phyloP scores from a whole-genome alignment of 2,113 vertebrate species.

The Sinosuthora webbiana region DNA sequence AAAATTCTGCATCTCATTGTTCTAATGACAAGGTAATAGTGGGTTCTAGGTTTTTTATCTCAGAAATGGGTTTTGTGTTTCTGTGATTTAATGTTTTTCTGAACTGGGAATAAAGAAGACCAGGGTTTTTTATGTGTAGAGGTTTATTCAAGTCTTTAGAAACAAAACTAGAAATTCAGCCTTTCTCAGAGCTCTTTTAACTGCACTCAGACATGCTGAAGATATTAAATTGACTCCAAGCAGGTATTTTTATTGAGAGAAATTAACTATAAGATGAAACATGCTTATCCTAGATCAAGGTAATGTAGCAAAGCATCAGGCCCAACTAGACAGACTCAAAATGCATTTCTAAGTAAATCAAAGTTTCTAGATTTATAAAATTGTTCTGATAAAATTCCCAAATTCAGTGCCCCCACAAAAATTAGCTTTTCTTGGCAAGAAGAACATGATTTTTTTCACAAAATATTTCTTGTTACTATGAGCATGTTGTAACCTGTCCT shows the following conservation, averaged over 20 bases:
- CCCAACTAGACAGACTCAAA: background rate
- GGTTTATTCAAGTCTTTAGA: background rate
- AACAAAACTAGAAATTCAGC: background rate
- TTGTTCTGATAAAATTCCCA: background rate
- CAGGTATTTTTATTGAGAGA: background rate
- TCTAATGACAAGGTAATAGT: background rate
- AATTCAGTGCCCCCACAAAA: background rate
- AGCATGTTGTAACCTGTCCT: background rate
- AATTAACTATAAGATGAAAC: background rate
- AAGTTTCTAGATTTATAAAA: background rate
- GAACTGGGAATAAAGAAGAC: background rate
- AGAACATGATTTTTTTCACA: background rate
- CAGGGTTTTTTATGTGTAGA: background rate
- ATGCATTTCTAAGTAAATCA: background rate
- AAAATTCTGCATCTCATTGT: background rate
- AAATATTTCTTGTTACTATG: background rate
- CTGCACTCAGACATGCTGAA: background rate
- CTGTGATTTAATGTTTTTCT: background rate
- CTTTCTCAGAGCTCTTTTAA: background rate
- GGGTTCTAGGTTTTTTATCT: background rate
- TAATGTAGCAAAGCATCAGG: background rate
- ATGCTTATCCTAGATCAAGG: background rate
- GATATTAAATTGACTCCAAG: background rate
- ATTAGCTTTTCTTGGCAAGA: background rate
- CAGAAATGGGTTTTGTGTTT: background rate